phyloP scores from a whole-genome alignment of 2,113 vertebrate species.

The Sigmodon hispidus region DNA sequence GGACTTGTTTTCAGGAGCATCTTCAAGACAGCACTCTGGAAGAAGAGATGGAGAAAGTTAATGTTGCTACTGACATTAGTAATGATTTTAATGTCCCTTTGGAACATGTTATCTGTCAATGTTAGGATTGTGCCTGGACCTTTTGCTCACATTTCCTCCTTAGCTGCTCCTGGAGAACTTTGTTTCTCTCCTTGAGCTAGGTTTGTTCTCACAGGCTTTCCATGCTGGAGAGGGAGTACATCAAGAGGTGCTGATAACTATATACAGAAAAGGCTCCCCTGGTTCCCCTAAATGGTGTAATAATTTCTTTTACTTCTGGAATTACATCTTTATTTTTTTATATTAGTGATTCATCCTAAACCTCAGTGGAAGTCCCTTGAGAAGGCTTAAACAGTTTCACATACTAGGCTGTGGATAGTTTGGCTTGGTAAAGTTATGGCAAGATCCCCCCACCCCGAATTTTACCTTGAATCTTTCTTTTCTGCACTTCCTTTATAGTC shows the following conservation, averaged over 20 bases:
- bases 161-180: background rate
- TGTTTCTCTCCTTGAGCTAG: background rate
- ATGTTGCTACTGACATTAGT: background rate
- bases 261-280: background rate
- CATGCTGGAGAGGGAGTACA: background rate
- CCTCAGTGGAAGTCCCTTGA: background rate
- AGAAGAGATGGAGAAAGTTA: background rate
- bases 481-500: background rate
- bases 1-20: background rate
- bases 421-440: background rate
- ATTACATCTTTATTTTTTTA: constrained; percentile 8
- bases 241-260: background rate
- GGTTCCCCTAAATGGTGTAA: background rate
- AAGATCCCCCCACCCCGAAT: background rate
- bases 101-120: background rate
- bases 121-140: background rate
- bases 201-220: background rate
- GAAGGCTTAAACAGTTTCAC: background rate
- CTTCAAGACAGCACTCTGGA: background rate
- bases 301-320: background rate
- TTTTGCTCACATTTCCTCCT: constrained; percentile 4
- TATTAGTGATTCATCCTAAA: background rate
- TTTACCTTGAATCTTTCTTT: background rate
- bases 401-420: background rate
- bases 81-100: background rate